phyloP scores from a whole-genome alignment of 2,113 vertebrate genomes.

The Emberiza fucata region DNA sequence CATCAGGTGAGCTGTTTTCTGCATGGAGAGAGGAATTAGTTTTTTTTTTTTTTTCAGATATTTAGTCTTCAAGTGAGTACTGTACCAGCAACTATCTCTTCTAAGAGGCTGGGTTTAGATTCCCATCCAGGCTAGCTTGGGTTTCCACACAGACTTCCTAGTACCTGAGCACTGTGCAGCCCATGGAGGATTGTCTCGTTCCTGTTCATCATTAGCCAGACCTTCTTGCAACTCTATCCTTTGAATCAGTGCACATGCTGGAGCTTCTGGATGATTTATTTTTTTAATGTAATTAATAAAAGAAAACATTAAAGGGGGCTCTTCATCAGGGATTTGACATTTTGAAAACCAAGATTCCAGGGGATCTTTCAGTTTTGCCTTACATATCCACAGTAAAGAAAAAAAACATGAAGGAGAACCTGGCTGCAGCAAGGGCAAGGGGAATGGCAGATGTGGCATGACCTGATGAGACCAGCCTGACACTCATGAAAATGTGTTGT shows the following conservation, averaged over 20 bases:
- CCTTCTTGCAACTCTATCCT: background rate
- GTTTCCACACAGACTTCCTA: background rate
- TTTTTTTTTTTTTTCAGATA: background rate
- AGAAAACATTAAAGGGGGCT: background rate
- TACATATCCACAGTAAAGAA: background rate
- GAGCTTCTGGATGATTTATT: background rate
- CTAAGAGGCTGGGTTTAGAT: background rate
- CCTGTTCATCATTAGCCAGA: background rate
- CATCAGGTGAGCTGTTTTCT: background rate
- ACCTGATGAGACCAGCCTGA: background rate
- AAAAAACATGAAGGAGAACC: background rate
- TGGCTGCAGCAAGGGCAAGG: background rate
- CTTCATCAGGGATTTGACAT: background rate
- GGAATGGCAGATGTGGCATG: background rate
- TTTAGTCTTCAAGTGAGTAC: background rate
- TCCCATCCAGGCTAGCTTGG: background rate
- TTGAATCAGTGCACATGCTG: background rate
- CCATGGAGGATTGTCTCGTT: background rate
- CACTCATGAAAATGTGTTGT: background rate
- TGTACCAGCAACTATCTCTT: background rate
- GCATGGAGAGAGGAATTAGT: background rate
- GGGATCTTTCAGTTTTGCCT: background rate
- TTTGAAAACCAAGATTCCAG: background rate
- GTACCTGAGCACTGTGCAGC: background rate
- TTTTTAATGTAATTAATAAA: background rate